A percentile compares a stretch with the other conserved stretches of the same genome.
Evolutionary conservation across 2,888 invertebrate genomes (phyloP).

Genomic region (Lithodes maja): DNA sequence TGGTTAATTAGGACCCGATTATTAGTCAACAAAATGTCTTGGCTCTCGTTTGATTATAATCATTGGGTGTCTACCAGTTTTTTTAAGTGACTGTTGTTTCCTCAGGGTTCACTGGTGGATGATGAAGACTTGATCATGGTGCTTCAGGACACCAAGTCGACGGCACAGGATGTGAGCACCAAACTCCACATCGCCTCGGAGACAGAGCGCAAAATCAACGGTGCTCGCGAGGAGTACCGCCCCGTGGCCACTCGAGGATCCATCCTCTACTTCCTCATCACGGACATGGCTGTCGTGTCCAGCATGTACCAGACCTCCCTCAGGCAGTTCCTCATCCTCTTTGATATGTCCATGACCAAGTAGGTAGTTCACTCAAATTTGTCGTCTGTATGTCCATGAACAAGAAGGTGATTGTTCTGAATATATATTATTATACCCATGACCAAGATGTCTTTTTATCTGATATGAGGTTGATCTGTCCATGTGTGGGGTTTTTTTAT

Average conservation of each 20-base stretch:
- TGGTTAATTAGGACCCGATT: too few relatives aligned
- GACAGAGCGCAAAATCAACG: constrained; percentile 94
- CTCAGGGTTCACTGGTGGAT: constrained; percentile 90
- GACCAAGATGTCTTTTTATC: too few relatives aligned
- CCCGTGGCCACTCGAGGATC: constrained; percentile 96
- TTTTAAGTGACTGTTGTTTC: too few relatives aligned
- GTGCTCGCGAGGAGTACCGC: constrained; percentile 95
- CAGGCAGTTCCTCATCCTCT: constrained; percentile 93
- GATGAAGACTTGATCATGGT: constrained; percentile 96
- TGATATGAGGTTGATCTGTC: too few relatives aligned
- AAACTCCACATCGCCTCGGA: constrained; percentile 94
- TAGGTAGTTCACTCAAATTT: constrained; percentile 70
- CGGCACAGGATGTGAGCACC: constrained; percentile 95
- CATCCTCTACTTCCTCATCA: constrained; percentile 95
- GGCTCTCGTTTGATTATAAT: too few relatives aligned
- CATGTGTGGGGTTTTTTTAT: too few relatives aligned
- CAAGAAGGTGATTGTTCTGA: too few relatives aligned
- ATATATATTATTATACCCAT: too few relatives aligned
- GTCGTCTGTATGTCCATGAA: not conserved
- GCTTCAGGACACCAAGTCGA: constrained; percentile 88
- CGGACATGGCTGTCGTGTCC: constrained; percentile 97
- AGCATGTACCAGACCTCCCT: constrained; percentile 97
- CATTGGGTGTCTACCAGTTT: too few relatives aligned
- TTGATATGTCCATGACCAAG: constrained; percentile 94
- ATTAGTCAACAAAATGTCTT: too few relatives aligned